These are phyloP conservation scores for Cosmopolites sordidus DNA, from an alignment of 2,888 invertebrate species.

Conservation along the genomic window DNA sequence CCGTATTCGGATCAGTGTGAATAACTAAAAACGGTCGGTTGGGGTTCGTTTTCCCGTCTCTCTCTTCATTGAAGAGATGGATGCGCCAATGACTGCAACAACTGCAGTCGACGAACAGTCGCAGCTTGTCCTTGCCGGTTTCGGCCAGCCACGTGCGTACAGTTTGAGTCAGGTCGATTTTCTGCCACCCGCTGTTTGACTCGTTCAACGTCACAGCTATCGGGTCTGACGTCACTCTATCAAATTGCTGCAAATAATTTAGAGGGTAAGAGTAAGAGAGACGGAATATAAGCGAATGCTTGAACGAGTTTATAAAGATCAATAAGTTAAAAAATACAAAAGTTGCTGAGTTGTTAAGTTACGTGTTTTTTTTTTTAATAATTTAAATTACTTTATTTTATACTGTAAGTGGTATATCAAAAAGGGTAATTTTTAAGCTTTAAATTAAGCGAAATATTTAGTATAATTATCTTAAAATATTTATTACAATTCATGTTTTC, in stretches of 20 bases:
- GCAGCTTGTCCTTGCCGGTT: slow-evolving; percentile 56
- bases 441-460: no score
- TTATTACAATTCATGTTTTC: no score
- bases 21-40: slow-evolving; percentile 82
- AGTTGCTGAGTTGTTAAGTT: no score
- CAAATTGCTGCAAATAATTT: slow-evolving; percentile 52
- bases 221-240: slow-evolving; percentile 55
- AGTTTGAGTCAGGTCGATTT: slow-evolving; percentile 75
- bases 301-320: no score
- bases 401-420: no score
- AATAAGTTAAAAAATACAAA: no score
- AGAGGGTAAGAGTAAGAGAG: no score
- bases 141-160: slow-evolving; percentile 68
- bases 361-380: no score
- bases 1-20: slow-evolving; percentile 67
- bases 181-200: slow-evolving; percentile 76
- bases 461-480: no score
- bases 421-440: no score
- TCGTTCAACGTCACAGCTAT: slow-evolving; percentile 49
- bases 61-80: slow-evolving; percentile 51
- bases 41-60: slow-evolving; percentile 50
- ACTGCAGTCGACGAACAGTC: slow-evolving; percentile 78
- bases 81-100: slow-evolving; percentile 78
- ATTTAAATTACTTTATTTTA: no score
- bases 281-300: no score